Percentiles rank a stretch among this genome's conserved stretches.
Conservation (phyloP, 1,140 invertebrate genomes). For the Drosophila lini region DNA sequence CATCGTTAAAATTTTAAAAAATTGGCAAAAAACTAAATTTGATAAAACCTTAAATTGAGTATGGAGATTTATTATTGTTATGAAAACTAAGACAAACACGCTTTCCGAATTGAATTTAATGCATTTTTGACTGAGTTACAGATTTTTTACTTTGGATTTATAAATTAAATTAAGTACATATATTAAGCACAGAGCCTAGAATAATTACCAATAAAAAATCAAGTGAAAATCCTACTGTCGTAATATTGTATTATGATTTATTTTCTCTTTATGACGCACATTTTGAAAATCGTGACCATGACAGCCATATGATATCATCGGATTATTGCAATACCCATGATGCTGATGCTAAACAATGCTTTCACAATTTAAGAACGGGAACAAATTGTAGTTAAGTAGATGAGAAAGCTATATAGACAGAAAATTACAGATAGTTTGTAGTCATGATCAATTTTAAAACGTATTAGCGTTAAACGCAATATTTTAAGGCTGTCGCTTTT, state of each 20-base stretch:
- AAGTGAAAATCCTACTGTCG: not conserved
- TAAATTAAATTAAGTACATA: not conserved
- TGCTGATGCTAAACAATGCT: constrained; percentile 8
- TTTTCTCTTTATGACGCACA: constrained; percentile 5
- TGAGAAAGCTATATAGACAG: not conserved
- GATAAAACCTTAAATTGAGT: no score
- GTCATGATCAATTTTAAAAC: not conserved
- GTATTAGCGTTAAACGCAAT: not conserved
- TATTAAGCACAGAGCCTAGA: not conserved
- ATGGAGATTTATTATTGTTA: no score
- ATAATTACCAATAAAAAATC: not conserved
- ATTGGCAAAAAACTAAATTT: no score
- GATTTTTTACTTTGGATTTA: no score
- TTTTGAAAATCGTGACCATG: constrained; percentile 8
- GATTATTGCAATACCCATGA: constrained; percentile 2
- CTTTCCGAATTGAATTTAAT: no score
- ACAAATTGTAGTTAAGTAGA: constrained; percentile 5
- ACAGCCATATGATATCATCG: constrained; percentile 16
- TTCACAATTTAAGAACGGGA: constrained; percentile 2
- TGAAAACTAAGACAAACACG: no score
- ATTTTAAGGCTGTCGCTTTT: constrained; percentile 6
- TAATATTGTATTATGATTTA: not conserved
- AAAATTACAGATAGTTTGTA: not conserved
- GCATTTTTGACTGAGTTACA: no score
- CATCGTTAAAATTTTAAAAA: no score